Evolutionary conservation across 2,797 vertebrate species (phyloP).

Genomic region (Gypaetus barbatus): DNA sequence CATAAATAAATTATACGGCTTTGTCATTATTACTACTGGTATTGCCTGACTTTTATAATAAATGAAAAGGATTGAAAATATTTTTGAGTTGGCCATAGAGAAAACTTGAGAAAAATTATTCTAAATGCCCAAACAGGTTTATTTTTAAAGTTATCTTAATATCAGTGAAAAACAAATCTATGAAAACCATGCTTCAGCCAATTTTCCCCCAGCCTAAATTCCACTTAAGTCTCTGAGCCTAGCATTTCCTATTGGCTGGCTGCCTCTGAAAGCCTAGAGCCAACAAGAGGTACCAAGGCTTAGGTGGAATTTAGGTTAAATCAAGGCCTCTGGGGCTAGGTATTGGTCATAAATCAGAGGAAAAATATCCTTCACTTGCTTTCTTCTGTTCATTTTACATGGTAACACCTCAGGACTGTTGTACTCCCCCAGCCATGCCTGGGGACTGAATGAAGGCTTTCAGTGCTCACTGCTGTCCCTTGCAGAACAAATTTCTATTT

Average conservation of each 20-base stretch:
- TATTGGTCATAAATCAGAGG: background rate
- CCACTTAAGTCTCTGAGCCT: background rate
- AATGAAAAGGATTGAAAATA: background rate
- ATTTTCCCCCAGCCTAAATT: background rate
- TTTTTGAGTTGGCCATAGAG: background rate
- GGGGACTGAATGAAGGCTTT: background rate
- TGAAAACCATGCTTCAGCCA: background rate
- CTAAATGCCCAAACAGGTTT: background rate
- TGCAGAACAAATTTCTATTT: background rate
- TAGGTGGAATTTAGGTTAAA: background rate
- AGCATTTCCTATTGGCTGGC: background rate
- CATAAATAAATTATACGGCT: background rate
- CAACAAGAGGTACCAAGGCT: background rate
- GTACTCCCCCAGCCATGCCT: fast-evolving
- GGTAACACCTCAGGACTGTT: background rate
- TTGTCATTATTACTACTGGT: background rate
- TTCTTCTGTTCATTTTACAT: background rate
- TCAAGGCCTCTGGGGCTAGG: background rate
- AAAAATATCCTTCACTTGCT: background rate
- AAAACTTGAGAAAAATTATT: background rate
- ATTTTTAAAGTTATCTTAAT: background rate
- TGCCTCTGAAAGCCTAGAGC: background rate
- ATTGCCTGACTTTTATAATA: background rate
- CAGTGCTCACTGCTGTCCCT: background rate
- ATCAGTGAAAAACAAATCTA: background rate